Evolutionary conservation across 2,797 vertebrate genomes (phyloP).

Genomic region (Melanotaenia nigrans): DNA sequence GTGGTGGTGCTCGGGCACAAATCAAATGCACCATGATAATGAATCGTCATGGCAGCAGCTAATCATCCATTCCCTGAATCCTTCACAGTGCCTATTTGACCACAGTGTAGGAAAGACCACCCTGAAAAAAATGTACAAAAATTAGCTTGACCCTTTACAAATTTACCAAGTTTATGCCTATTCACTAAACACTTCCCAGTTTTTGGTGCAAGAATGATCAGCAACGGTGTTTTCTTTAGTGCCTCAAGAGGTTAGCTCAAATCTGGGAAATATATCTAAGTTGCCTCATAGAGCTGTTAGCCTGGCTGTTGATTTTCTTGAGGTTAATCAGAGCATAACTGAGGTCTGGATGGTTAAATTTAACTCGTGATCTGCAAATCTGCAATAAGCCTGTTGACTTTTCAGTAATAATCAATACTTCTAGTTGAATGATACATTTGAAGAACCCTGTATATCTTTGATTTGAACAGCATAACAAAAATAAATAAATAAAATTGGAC

Average conservation of each 20-base stretch:
- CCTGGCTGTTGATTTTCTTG: background rate
- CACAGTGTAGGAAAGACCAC: background rate
- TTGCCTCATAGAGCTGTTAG: background rate
- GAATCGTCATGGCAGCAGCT: slow-evolving; percentile 63
- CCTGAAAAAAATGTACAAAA: slow-evolving; percentile 8
- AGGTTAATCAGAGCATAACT: background rate
- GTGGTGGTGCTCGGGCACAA: slow-evolving; percentile 44
- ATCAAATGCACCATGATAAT: slow-evolving; percentile 61
- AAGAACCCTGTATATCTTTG: too few species aligned
- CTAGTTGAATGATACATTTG: background rate
- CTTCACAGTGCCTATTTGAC: background rate
- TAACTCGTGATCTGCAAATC: background rate
- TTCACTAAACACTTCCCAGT: background rate
- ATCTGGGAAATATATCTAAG: background rate
- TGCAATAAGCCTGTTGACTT: background rate
- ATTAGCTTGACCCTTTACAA: slow-evolving; percentile 1
- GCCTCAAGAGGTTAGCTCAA: background rate
- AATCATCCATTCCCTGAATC: slow-evolving; percentile 57
- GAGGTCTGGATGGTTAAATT: background rate
- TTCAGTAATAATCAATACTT: background rate
- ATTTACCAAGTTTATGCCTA: background rate
- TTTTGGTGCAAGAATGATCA: too few species aligned
- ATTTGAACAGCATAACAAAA: too few species aligned
- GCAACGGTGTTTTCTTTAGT: too few species aligned
- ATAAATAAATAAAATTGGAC: too few species aligned